These are phyloP conservation scores for Hetaerina titia DNA, from an alignment of 2,888 invertebrate genomes.

Conservation along the genomic window DNA sequence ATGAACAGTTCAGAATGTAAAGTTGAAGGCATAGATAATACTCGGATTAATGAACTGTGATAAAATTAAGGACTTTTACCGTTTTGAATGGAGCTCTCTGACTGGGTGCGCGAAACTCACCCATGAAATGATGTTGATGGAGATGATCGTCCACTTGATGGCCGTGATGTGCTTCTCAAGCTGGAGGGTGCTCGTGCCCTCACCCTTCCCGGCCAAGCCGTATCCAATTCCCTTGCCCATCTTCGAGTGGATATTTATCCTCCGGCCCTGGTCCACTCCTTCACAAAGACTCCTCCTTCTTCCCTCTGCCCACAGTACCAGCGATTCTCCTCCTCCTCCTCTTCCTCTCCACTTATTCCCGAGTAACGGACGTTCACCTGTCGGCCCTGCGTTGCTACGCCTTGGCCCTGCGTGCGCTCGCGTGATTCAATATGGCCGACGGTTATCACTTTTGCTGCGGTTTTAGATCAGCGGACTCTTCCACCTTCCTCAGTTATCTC, in stretches of 20 bases:
- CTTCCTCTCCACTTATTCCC: too few relatives aligned
- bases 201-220: not conserved
- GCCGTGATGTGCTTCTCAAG: not conserved
- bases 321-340: not conserved
- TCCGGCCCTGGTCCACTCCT: not conserved
- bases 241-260: not conserved
- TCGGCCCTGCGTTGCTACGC: too few relatives aligned
- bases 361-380: too few relatives aligned
- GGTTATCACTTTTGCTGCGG: not conserved
- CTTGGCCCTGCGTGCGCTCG: not conserved
- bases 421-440: not conserved
- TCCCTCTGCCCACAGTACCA: not conserved
- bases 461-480: not conserved
- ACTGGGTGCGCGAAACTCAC: not conserved
- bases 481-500: not conserved
- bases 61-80: too few relatives aligned
- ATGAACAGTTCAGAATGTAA: too few relatives aligned
- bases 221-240: not conserved
- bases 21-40: too few relatives aligned
- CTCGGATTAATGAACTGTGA: too few relatives aligned
- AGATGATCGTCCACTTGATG: slow-evolving; percentile 6
- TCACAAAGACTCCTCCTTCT: not conserved
- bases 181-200: not conserved
- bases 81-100: too few relatives aligned
- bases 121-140: not conserved